Evolutionary conservation across 2,888 invertebrate species (phyloP), one percentile per base, ranked within the genome.

Genomic region (Agrypnus murinus): DNA sequence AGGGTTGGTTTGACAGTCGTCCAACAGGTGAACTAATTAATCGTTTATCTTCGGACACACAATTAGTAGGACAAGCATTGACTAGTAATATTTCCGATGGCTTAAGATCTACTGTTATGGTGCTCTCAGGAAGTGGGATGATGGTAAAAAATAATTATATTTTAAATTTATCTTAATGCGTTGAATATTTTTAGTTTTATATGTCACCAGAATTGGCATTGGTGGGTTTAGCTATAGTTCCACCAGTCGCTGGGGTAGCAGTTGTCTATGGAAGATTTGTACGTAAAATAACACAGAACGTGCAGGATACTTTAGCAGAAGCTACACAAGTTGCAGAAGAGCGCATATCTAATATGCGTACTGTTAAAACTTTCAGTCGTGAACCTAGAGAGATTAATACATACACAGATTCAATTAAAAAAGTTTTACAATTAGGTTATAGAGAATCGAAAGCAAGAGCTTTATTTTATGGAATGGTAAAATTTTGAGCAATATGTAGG

Each of bases 81-180:
- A 98, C 97, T 63, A 93, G 92, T 82, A 99, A 99, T 86, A 90
- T 99, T 68, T 97, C 97, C 1, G 98, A 99, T 87, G 99, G 99
- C 0, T 85, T 98, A 17, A 87, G 99, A 53, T 95, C 97, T 0
- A 83, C 92, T 1, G 92, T 96, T 70, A 96, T 97, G 92, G 94
- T 95, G 7, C 84, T 91, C 25, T 95, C 94, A 46, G 97, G 98
- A 0, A 92, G 96, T 38, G 92, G 94, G 25, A 97, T 99, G 95
- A 98, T 98, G 98, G 95, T 96, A 86, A 65, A 50, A 31, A 15
- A 15, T 31, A 6, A 7, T 60, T 32, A 10, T 15, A 43, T n/a
- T 31, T 7, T 10, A 48, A 14, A 12, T 69, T 63, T n/a, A 14
- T 14, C 9, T n/a, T 55, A 31, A 5, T 12, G 25, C 10, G n/a